phyloP scores from a whole-genome alignment of 2,888 invertebrate genomes.

The Stramonita haemastoma region DNA sequence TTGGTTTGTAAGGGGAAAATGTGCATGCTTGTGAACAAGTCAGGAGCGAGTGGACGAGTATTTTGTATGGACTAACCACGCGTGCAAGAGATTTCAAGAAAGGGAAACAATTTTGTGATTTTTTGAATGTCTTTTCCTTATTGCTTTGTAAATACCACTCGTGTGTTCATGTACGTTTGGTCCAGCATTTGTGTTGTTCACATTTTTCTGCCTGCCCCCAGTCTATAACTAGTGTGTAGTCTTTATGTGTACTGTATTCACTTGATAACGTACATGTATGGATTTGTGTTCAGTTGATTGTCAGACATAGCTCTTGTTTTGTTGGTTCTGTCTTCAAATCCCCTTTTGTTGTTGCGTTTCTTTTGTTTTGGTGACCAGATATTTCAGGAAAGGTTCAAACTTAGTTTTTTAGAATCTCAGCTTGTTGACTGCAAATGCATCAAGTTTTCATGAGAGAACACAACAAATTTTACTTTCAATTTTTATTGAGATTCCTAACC shows the following conservation, averaged over 20 bases:
- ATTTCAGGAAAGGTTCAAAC: too few relatives aligned
- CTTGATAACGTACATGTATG: too few relatives aligned
- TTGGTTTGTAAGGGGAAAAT: not conserved
- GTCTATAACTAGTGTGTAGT: not conserved
- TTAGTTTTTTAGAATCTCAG: too few relatives aligned
- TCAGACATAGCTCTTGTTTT: too few relatives aligned
- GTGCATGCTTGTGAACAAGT: not conserved
- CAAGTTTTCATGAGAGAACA: too few relatives aligned
- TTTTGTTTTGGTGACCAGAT: too few relatives aligned
- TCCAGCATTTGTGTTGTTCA: not conserved
- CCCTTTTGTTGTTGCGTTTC: too few relatives aligned
- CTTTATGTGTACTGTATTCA: not conserved
- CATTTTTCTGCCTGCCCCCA: not conserved
- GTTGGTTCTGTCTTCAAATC: too few relatives aligned
- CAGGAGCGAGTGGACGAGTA: not conserved
- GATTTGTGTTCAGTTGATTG: too few relatives aligned
- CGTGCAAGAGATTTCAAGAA: not conserved
- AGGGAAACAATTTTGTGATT: not conserved
- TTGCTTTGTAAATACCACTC: not conserved
- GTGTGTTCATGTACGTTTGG: constrained; percentile 8
- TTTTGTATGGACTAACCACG: not conserved
- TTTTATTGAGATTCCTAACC: too few relatives aligned
- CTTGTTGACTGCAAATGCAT: too few relatives aligned
- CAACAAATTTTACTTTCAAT: too few relatives aligned
- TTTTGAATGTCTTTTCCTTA: not conserved